Percentiles rank a stretch among this genome's conserved stretches.
These are phyloP conservation scores for Melanaphis sacchari DNA, from an alignment of 1,140 invertebrate species.

Conservation along the genomic window DNA sequence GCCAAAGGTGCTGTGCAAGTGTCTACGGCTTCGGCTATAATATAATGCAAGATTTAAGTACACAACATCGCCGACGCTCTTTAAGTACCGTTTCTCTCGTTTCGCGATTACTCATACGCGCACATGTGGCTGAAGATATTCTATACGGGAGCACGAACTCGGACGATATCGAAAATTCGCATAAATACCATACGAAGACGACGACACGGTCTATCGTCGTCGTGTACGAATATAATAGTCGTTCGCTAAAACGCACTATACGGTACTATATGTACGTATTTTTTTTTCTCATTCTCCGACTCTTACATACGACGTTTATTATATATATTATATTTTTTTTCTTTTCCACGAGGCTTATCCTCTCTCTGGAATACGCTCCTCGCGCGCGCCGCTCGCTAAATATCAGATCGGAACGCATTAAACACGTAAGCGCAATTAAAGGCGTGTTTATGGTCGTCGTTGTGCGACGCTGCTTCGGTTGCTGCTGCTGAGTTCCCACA, in stretches of 20 bases:
- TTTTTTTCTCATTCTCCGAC: background rate
- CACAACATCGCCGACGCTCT: background rate
- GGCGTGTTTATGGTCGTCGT: slow-evolving; percentile 26
- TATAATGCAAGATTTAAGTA: background rate
- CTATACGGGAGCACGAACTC: slow-evolving; percentile 8
- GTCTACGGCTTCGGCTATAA: background rate
- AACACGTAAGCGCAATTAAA: slow-evolving; percentile 56
- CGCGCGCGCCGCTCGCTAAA: background rate
- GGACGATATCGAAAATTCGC: slow-evolving; percentile 43
- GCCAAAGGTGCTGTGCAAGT: background rate
- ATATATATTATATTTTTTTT: background rate
- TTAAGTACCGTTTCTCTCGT: slow-evolving; percentile 10
- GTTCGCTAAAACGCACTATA: background rate
- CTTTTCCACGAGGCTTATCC: background rate
- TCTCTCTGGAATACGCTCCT: background rate
- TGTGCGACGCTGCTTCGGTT: background rate
- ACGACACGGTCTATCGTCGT: background rate
- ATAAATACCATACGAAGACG: background rate
- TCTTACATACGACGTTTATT: background rate
- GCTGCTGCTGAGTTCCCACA: background rate
- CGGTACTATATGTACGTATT: background rate
- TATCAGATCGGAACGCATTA: slow-evolving; percentile 21
- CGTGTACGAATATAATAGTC: slow-evolving; percentile 17
- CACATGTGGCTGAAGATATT: background rate
- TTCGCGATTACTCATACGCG: background rate